A percentile compares a stretch with the other conserved stretches of the same genome.
Evolutionary conservation across 2,797 vertebrate genomes (phyloP).

Genomic region (Sparidentex hasta): DNA sequence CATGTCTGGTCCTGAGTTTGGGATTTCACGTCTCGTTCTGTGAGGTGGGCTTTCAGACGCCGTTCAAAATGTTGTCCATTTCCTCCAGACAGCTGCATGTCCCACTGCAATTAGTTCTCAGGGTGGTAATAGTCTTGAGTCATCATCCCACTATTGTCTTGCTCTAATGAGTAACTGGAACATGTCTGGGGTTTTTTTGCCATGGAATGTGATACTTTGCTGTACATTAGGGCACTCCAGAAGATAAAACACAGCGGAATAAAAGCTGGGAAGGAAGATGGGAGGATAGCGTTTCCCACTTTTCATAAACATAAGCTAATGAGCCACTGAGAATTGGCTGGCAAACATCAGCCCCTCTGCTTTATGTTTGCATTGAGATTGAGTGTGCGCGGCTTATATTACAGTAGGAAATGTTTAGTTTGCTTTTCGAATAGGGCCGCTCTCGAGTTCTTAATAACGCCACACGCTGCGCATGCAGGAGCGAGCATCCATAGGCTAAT

Average conservation of each 20-base stretch:
- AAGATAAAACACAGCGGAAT: conserved; percentile 37
- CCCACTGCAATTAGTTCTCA: conserved; percentile 59
- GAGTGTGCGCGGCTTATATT: conserved; percentile 1
- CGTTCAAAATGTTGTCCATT: conserved; percentile 40
- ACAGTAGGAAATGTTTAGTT: conserved; percentile 38
- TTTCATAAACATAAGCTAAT: conserved; percentile 70
- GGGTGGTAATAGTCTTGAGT: conserved; percentile 57
- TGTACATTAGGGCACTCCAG: conserved; percentile 59
- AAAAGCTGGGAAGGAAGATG: conserved; percentile 40
- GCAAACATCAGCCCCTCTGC: conserved; percentile 43
- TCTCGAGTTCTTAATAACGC: neutral
- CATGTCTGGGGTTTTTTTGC: conserved; percentile 60
- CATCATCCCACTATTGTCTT: conserved; percentile 64
- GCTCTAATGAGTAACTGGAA: conserved; percentile 76
- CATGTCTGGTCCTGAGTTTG: conserved; percentile 29
- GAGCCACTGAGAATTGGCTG: conserved; percentile 54
- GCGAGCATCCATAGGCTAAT: conserved; percentile 28
- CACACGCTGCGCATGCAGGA: conserved; percentile 7
- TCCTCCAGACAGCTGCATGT: conserved; percentile 51
- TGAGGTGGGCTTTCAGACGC: conserved; percentile 35
- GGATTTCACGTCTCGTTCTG: conserved; percentile 34
- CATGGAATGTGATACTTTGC: conserved; percentile 68
- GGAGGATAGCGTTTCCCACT: conserved; percentile 53
- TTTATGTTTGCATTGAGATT: conserved; percentile 31
- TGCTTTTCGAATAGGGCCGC: conserved; percentile 10